Conservation (phyloP, 2,888 invertebrate genomes). For the Drosophila mulleri region DNA sequence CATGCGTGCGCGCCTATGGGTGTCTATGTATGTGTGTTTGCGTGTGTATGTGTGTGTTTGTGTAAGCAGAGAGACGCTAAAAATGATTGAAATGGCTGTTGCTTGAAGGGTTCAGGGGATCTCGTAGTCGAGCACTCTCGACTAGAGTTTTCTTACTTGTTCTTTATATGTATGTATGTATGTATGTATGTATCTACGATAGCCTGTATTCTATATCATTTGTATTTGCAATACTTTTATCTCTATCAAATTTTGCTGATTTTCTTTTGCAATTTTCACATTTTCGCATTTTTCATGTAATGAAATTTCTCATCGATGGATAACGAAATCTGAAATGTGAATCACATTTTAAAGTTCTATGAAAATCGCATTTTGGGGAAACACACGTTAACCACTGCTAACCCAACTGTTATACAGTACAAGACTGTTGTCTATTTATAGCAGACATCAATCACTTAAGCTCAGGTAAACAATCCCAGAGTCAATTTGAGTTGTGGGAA, state of each 20-base stretch:
- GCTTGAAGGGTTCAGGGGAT: too few relatives aligned
- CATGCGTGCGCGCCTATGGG: too few relatives aligned
- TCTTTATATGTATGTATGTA: background rate
- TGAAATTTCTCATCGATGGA: background rate
- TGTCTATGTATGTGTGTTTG: too few relatives aligned
- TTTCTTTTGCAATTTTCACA: conserved; percentile 25
- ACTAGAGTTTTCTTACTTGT: too few relatives aligned
- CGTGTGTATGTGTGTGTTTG: too few relatives aligned
- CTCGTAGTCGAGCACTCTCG: too few relatives aligned
- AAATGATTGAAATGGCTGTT: too few relatives aligned
- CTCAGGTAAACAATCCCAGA: conserved; percentile 24
- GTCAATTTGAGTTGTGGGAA: conserved; percentile 32
- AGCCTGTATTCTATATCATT: conserved; percentile 23
- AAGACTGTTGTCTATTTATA: conserved; percentile 12
- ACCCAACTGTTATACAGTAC: background rate
- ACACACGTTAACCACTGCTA: background rate
- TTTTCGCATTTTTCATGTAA: conserved; percentile 12
- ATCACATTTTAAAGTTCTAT: background rate
- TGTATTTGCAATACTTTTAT: conserved; percentile 33
- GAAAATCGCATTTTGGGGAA: conserved; percentile 1
- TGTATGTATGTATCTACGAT: background rate
- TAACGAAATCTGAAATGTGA: background rate
- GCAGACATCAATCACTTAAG: conserved; percentile 36
- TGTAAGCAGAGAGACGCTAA: too few relatives aligned
- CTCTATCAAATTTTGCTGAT: conserved; percentile 42